Conservation (phyloP, 2,888 invertebrate genomes). For the Leptopilina syphax region DNA sequence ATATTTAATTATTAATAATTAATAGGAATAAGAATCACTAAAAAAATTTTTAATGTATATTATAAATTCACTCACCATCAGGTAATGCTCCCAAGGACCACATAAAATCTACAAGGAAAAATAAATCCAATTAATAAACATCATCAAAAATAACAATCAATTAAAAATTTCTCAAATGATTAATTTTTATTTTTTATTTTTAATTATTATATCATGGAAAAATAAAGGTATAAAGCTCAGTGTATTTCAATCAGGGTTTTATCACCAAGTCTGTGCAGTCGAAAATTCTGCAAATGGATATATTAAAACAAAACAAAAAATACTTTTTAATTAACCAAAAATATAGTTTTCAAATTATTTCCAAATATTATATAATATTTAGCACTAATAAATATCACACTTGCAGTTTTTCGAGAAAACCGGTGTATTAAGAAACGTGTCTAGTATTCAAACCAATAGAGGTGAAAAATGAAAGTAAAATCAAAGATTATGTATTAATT, state of each 20-base stretch:
- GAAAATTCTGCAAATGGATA: conserved; percentile 65
- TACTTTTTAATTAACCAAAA: too few species aligned
- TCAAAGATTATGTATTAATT: conserved; percentile 29
- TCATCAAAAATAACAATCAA: conserved; percentile 40
- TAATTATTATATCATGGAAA: neutral
- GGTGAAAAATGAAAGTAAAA: conserved; percentile 51
- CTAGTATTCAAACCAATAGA: conserved; percentile 67
- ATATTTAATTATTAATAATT: too few species aligned
- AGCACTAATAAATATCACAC: neutral
- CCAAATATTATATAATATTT: too few species aligned
- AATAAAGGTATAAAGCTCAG: conserved; percentile 25
- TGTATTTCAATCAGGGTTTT: conserved; percentile 41
- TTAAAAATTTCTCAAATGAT: conserved; percentile 40
- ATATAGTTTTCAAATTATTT: too few species aligned
- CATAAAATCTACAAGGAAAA: conserved; percentile 95
- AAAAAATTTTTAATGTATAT: neutral
- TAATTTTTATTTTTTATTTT: conserved; percentile 31
- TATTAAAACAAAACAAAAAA: too few species aligned
- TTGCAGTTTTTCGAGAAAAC: conserved; percentile 67
- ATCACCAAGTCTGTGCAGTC: conserved; percentile 44
- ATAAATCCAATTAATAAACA: conserved; percentile 71
- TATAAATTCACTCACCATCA: conserved; percentile 88
- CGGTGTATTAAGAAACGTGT: conserved; percentile 60
- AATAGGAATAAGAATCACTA: too few species aligned
- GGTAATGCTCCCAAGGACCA: conserved; percentile 99